phyloP scores from a whole-genome alignment of 2,113 vertebrate species.

The Chaetodon trifascialis region DNA sequence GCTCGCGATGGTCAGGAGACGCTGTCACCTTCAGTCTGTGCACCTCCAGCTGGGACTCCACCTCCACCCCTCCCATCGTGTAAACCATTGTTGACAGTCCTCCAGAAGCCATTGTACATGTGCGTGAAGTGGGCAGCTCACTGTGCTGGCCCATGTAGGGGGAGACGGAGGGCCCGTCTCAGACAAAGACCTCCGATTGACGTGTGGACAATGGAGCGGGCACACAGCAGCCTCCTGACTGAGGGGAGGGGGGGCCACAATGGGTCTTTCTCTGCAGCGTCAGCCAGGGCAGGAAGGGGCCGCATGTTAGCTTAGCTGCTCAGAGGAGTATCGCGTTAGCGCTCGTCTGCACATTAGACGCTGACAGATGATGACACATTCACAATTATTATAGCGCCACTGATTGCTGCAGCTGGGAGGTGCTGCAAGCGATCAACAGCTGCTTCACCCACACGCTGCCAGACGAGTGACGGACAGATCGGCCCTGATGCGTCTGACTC shows the following conservation, averaged over 20 bases:
- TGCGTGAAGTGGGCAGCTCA: slow-evolving; percentile 55
- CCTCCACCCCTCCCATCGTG: background rate
- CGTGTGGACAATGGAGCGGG: slow-evolving; percentile 76
- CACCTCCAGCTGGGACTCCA: slow-evolving; percentile 10
- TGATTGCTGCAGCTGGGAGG: too few relatives aligned
- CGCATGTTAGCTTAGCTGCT: slow-evolving; percentile 33
- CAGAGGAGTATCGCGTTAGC: background rate
- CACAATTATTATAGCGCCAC: too few relatives aligned
- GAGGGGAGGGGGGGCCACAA: slow-evolving; percentile 63
- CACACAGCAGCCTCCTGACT: slow-evolving; percentile 68
- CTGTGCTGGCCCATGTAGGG: slow-evolving; percentile 23
- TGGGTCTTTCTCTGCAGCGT: slow-evolving; percentile 50
- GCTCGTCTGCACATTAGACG: too few relatives aligned
- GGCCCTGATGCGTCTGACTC: too few relatives aligned
- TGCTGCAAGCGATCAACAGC: too few relatives aligned
- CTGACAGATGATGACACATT: background rate
- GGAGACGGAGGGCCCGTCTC: slow-evolving; percentile 36
- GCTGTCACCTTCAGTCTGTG: background rate
- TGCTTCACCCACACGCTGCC: too few relatives aligned
- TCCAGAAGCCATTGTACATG: slow-evolving; percentile 37
- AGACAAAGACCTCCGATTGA: slow-evolving; percentile 75
- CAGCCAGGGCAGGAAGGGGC: slow-evolving; percentile 17
- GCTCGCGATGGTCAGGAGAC: too few relatives aligned
- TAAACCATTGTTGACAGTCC: slow-evolving; percentile 25
- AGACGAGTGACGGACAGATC: too few relatives aligned